Conservation (phyloP, 2,888 invertebrate genomes). For the Plebejus argus region DNA sequence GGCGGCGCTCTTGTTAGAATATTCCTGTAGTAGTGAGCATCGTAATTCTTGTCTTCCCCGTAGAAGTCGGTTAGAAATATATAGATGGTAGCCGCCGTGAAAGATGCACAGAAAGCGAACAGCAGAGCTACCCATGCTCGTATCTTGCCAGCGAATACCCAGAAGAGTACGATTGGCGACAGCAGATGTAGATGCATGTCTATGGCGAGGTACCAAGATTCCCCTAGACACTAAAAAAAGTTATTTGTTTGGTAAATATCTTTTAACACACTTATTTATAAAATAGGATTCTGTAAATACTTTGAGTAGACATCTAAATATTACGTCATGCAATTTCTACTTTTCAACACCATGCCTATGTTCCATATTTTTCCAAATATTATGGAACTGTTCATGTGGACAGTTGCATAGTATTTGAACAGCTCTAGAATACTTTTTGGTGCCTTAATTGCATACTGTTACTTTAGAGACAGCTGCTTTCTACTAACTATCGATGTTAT, state of each 20-base stretch:
- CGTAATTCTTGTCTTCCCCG: constrained; percentile 39
- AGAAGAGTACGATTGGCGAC: constrained; percentile 47
- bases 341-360: no score
- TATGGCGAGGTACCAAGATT: constrained; percentile 47
- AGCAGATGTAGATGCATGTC: constrained; percentile 47
- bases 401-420: no score
- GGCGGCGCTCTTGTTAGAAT: constrained; percentile 56
- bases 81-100: constrained; percentile 46
- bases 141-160: constrained; percentile 43
- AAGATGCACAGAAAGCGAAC: constrained; percentile 34
- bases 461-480: no score
- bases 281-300: no score
- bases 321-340: no score
- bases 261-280: no score
- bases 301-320: no score
- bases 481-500: no score
- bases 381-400: no score
- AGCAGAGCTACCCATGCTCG: constrained; percentile 42
- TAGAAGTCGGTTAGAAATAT: constrained; percentile 36
- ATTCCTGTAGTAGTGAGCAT: constrained; percentile 54
- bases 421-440: no score
- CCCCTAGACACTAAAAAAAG: constrained; percentile 44
- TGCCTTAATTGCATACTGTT: no score
- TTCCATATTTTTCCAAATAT: no score
- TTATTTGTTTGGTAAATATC: not conserved